phyloP scores from a whole-genome alignment of 2,113 vertebrate genomes.

The Oreocharis arfaki region DNA sequence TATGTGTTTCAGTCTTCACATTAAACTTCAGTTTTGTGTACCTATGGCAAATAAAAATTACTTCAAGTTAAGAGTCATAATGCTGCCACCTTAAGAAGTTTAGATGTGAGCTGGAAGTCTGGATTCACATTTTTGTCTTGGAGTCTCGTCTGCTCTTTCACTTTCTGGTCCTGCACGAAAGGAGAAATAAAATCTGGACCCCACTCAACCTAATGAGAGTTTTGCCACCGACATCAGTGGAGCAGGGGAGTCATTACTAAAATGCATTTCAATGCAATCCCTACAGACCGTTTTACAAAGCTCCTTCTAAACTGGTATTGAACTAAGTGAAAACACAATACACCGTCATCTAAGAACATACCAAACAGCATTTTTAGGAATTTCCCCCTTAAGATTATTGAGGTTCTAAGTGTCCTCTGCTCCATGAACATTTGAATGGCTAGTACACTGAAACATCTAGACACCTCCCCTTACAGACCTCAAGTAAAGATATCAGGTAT shows the following conservation, averaged over 20 bases:
- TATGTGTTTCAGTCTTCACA: not conserved
- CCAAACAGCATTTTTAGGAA: not conserved
- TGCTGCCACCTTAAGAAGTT: not conserved
- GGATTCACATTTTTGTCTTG: not conserved
- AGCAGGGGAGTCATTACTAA: not conserved
- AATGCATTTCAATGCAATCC: not conserved
- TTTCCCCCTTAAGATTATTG: not conserved
- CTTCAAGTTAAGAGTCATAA: not conserved
- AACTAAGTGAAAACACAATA: not conserved
- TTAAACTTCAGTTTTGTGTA: not conserved
- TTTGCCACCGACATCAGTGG: not conserved
- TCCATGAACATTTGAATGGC: not conserved
- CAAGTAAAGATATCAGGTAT: not conserved
- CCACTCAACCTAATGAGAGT: not conserved
- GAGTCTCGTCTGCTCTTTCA: not conserved
- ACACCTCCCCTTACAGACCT: not conserved
- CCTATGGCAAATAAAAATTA: not conserved
- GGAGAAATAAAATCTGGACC: not conserved
- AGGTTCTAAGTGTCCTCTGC: not conserved
- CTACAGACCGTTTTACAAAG: not conserved
- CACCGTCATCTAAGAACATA: not conserved
- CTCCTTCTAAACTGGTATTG: not conserved
- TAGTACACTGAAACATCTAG: not conserved
- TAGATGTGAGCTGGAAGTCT: not conserved
- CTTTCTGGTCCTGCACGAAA: not conserved